Conservation (phyloP, 2,797 vertebrate species). For the Cheirogaleus major region DNA sequence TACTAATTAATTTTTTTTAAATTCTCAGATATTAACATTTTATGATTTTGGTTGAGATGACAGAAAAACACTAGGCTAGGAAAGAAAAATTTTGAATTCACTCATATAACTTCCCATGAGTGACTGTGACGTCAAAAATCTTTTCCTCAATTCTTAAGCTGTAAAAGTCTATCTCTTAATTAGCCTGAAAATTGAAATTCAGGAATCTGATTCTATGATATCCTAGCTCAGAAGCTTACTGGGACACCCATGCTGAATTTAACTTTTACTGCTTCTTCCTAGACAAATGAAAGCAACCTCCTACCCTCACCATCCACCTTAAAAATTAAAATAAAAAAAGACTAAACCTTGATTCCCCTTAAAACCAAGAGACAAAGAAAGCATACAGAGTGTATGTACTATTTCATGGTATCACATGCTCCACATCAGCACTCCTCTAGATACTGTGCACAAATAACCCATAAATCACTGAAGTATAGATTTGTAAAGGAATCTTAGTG, state of each 20-base stretch:
- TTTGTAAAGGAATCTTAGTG: background rate
- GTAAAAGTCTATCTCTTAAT: background rate
- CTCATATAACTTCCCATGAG: background rate
- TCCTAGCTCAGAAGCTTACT: background rate
- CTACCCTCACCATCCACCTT: rapidly evolving
- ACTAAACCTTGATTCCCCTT: background rate
- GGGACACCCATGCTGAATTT: background rate
- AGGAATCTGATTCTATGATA: background rate
- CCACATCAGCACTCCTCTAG: background rate
- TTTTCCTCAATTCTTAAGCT: background rate
- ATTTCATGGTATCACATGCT: background rate
- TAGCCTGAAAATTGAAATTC: background rate
- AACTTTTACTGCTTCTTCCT: background rate
- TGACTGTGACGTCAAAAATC: background rate
- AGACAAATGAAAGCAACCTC: background rate
- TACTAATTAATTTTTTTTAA: background rate
- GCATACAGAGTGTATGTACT: too few species aligned
- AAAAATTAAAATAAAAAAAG: background rate
- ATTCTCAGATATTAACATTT: background rate
- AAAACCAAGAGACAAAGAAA: background rate
- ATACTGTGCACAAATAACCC: background rate
- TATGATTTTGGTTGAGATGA: background rate
- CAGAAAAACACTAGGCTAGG: background rate
- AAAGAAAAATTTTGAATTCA: background rate
- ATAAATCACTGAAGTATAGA: background rate